These are phyloP conservation scores for Agrochola lota DNA, from an alignment of 2,888 invertebrate genomes.

Conservation along the genomic window DNA sequence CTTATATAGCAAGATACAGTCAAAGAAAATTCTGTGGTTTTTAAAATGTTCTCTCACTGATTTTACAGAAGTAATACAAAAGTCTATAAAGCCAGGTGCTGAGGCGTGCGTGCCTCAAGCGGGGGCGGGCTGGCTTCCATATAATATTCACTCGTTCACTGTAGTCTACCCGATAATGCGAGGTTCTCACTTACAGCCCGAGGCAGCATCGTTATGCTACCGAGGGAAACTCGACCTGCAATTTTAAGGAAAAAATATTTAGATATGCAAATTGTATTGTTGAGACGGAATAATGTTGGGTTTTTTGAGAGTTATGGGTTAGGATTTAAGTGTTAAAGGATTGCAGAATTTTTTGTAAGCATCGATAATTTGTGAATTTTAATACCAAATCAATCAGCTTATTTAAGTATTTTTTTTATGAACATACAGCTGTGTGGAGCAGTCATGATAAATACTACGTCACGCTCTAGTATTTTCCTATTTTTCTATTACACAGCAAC, in stretches of 20 bases:
- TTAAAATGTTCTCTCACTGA: neutral
- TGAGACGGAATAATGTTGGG: slow-evolving; percentile 42
- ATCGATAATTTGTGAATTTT: neutral
- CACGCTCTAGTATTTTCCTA: neutral
- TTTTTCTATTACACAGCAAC: neutral
- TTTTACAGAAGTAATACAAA: neutral
- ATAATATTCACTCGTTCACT: slow-evolving; percentile 48
- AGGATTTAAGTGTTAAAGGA: neutral
- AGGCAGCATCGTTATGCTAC: slow-evolving; percentile 58
- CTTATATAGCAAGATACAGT: neutral
- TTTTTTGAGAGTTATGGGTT: slow-evolving; percentile 33
- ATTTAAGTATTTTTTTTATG: no score
- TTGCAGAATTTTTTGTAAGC: neutral
- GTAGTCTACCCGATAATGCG: slow-evolving; percentile 25
- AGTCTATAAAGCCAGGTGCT: slow-evolving; percentile 66
- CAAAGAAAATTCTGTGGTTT: neutral
- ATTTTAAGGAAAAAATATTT: slow-evolving; percentile 37
- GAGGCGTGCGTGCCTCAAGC: slow-evolving; percentile 70
- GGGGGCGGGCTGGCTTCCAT: slow-evolving; percentile 70
- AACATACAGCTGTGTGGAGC: neutral
- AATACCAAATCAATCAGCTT: neutral
- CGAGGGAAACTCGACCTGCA: slow-evolving; percentile 50
- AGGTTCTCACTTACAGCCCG: slow-evolving; percentile 38
- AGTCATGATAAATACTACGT: neutral
- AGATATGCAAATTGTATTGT: slow-evolving; percentile 41